Conservation (phyloP, 1,140 invertebrate species). For the Plutomurus gul region DNA sequence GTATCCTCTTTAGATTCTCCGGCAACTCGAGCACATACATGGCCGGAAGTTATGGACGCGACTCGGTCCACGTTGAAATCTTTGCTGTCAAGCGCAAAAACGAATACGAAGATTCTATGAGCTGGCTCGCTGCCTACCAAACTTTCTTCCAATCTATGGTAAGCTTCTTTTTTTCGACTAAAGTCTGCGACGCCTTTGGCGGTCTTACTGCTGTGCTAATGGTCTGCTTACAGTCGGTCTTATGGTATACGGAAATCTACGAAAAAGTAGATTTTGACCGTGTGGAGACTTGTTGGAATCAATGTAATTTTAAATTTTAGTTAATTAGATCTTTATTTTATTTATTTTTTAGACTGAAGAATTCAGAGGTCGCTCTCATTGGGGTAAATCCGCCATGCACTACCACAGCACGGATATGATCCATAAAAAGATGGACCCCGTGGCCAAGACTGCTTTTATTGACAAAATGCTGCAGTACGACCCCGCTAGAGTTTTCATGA, state of each 20-base stretch:
- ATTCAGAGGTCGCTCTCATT: constrained; percentile 1
- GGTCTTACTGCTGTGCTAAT: no score
- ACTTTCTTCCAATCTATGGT: not conserved
- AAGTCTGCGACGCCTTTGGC: no score
- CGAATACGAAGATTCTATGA: not conserved
- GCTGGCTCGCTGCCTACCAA: not conserved
- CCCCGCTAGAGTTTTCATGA: not conserved
- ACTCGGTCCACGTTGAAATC: not conserved
- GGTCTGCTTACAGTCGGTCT: no score
- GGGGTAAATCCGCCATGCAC: not conserved
- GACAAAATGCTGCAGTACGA: not conserved
- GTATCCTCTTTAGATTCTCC: not conserved
- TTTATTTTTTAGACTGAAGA: not conserved
- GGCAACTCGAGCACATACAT: not conserved
- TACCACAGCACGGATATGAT: not conserved
- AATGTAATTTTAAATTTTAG: no score
- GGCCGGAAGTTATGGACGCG: not conserved
- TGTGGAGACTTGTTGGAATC: no score
- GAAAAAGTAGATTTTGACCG: no score
- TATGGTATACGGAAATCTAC: no score
- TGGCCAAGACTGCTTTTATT: not conserved
- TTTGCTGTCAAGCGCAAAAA: not conserved
- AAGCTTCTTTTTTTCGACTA: no score
- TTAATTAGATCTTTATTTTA: no score
- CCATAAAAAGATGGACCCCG: not conserved